Evolutionary conservation across 2,888 invertebrate species (phyloP).

Genomic region (Callinectes sapidus): DNA sequence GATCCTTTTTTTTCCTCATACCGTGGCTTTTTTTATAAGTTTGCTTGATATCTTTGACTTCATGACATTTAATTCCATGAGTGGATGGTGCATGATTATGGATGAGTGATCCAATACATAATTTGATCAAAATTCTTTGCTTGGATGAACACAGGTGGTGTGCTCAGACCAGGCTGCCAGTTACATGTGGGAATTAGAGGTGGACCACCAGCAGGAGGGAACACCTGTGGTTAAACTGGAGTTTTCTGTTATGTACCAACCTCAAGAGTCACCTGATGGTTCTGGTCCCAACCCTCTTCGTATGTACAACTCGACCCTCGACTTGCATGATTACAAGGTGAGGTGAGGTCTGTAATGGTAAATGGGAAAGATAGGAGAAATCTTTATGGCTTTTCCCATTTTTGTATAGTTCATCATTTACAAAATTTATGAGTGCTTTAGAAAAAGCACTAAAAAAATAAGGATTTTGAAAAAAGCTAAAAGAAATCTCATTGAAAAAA

Average conservation of each 20-base stretch:
- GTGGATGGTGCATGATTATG: not conserved
- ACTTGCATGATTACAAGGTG: constrained; percentile 87
- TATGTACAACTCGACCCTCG: constrained; percentile 83
- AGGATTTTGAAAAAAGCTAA: too few species aligned
- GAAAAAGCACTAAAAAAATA: too few species aligned
- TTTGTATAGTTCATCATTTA: not conserved
- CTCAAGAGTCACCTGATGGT: constrained; percentile 67
- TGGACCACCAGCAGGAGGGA: constrained; percentile 74
- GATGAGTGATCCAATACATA: not conserved
- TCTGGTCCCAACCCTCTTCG: constrained; percentile 75
- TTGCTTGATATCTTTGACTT: not conserved
- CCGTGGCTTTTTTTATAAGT: not conserved
- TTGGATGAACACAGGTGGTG: constrained; percentile 79
- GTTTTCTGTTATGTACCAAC: constrained; percentile 81
- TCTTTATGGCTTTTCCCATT: not conserved
- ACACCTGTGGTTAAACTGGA: constrained; percentile 79
- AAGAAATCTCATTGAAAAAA: too few species aligned
- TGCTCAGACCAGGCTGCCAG: constrained; percentile 86
- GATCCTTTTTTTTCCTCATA: too few species aligned
- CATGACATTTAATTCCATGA: not conserved
- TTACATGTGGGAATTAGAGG: constrained; percentile 88
- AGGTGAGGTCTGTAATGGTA: constrained; percentile 73
- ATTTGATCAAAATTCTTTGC: not conserved
- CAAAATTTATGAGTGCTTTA: too few species aligned
- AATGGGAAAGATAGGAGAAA: not conserved